Conservation (phyloP, 2,888 invertebrate species). For the Cataglyphis livida region DNA sequence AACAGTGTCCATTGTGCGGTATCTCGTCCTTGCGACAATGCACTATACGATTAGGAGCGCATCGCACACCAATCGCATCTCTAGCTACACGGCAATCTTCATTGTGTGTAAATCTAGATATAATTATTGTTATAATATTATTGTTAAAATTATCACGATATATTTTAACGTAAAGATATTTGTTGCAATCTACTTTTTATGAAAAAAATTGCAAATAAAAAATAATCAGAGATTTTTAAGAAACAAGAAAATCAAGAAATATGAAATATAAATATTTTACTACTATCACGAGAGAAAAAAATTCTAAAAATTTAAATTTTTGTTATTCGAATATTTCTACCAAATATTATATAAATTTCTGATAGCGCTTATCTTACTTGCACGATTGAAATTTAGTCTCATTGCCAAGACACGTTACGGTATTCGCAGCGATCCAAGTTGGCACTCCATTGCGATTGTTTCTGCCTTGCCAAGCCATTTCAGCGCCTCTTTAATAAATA, state of each 20-base stretch:
- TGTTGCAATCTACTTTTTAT: neutral
- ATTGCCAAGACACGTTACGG: conserved; percentile 83
- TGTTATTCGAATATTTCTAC: neutral
- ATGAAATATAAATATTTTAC: neutral
- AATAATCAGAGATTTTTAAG: neutral
- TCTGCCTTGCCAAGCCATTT: conserved; percentile 86
- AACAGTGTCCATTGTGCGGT: conserved; percentile 86
- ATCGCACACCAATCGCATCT: conserved; percentile 85
- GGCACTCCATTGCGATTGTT: conserved; percentile 77
- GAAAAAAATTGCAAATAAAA: conserved; percentile 10
- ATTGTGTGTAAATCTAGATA: conserved; percentile 79
- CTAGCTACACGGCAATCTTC: conserved; percentile 81
- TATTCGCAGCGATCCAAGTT: conserved; percentile 83
- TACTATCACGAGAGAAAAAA: neutral
- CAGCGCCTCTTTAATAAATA: conserved; percentile 85
- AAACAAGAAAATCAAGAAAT: neutral
- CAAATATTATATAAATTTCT: neutral
- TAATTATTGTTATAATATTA: too few species aligned
- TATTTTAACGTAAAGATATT: neutral
- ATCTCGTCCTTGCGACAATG: conserved; percentile 86
- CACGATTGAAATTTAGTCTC: conserved; percentile 85
- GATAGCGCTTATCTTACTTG: conserved; percentile 74
- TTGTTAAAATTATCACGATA: neutral
- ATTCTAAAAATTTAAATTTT: neutral
- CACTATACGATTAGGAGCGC: conserved; percentile 83